Evolutionary conservation across 2,113 vertebrate genomes (phyloP).

Genomic region (Hystrix cristata): DNA sequence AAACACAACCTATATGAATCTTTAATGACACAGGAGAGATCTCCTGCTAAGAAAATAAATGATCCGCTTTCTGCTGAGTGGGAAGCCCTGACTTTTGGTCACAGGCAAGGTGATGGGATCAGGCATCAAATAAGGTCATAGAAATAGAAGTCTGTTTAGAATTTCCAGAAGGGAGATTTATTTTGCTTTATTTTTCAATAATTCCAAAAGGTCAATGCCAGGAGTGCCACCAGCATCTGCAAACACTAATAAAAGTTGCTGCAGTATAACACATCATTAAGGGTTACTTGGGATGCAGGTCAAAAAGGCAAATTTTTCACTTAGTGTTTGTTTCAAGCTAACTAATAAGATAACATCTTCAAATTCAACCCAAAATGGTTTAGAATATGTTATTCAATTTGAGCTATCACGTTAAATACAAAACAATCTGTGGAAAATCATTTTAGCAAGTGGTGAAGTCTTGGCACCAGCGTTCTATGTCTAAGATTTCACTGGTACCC

Average conservation of each 20-base stretch:
- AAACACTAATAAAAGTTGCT: slow-evolving; percentile 40
- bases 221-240: not conserved
- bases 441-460: not conserved
- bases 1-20: slow-evolving; percentile 75
- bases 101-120: slow-evolving; percentile 58
- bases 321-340: slow-evolving; percentile 11
- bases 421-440: not conserved
- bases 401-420: not conserved
- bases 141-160: slow-evolving; percentile 49
- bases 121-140: slow-evolving; percentile 51
- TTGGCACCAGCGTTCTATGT: not conserved
- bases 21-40: slow-evolving; percentile 63
- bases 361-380: not conserved
- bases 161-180: slow-evolving; percentile 62
- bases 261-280: not conserved
- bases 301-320: not conserved
- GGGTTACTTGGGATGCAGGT: not conserved
- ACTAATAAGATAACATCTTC: not conserved
- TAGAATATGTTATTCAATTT: not conserved
- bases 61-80: slow-evolving; percentile 68
- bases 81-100: slow-evolving; percentile 71
- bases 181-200: slow-evolving; percentile 70
- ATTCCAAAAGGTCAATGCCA: slow-evolving; percentile 68
- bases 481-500: not conserved
- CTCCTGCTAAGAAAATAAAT: slow-evolving; percentile 80